Evolutionary conservation across 2,888 invertebrate genomes (phyloP).

Genomic region (Cryptus armator): DNA sequence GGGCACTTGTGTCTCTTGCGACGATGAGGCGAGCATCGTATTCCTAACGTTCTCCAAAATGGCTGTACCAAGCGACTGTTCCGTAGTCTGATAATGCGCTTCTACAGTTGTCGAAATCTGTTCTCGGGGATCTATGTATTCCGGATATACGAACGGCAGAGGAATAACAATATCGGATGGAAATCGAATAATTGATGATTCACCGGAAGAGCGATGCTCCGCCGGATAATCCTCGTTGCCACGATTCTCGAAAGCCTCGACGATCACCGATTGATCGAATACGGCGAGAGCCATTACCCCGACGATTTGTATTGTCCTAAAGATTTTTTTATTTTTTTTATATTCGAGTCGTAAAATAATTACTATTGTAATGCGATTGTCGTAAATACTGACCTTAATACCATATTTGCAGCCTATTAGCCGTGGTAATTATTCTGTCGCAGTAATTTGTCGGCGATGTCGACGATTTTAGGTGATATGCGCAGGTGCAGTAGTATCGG

Average conservation of each 20-base stretch:
- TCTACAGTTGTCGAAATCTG: background rate
- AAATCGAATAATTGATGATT: background rate
- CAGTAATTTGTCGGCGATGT: background rate
- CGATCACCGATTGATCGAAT: conserved; percentile 16
- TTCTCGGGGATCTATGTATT: conserved; percentile 29
- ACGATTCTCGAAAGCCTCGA: background rate
- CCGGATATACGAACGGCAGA: conserved; percentile 31
- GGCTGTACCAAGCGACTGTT: conserved; percentile 50
- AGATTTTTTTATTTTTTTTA: background rate
- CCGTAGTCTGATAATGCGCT: conserved; percentile 18
- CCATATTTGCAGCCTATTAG: background rate
- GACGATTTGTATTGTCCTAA: background rate
- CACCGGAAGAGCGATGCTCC: background rate
- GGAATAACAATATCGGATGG: conserved; percentile 17
- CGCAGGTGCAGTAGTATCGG: background rate
- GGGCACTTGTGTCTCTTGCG: background rate
- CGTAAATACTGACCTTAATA: background rate
- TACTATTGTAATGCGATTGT: background rate
- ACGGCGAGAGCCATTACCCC: background rate
- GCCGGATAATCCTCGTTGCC: background rate
- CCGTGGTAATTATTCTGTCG: background rate
- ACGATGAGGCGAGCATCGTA: conserved; percentile 9
- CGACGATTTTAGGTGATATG: background rate
- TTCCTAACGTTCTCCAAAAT: conserved; percentile 50
- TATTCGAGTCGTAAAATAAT: background rate